phyloP scores from a whole-genome alignment of 2,113 vertebrate genomes.

The Pandion haliaetus region DNA sequence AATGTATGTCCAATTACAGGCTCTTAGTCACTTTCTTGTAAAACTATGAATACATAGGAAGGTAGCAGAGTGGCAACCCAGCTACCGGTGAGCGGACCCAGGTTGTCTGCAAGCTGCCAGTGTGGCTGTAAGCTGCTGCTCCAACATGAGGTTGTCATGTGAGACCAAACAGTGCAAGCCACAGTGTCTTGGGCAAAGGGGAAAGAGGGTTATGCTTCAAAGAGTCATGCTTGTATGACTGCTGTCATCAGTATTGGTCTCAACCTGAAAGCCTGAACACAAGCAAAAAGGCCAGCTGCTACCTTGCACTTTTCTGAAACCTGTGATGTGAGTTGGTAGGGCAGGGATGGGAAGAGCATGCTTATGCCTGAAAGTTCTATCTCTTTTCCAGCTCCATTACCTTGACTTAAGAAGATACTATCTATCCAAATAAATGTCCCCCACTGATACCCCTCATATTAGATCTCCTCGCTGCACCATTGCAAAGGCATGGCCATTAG shows the following conservation, averaged over 20 bases:
- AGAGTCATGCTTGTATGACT: background rate
- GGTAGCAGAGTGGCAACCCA: background rate
- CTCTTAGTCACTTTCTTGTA: background rate
- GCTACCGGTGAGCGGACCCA: too few species aligned
- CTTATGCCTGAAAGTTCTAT: background rate
- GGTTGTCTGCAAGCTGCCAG: background rate
- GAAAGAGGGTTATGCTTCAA: background rate
- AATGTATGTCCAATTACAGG: background rate
- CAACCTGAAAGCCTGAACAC: background rate
- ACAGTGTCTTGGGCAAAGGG: background rate
- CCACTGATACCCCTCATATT: background rate
- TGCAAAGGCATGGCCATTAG: background rate
- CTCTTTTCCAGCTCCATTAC: background rate
- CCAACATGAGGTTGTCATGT: fast-evolving
- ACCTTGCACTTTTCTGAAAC: background rate
- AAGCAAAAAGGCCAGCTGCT: background rate
- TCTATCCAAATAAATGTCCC: background rate
- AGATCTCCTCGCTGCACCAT: background rate
- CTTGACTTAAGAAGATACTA: background rate
- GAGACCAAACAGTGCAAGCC: background rate
- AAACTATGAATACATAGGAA: background rate
- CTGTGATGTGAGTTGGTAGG: background rate
- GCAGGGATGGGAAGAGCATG: background rate
- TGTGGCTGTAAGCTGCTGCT: background rate
- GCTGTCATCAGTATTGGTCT: background rate